These are phyloP conservation scores for Eptatretus atami DNA, from an alignment of 2,797 vertebrate genomes.

Conservation along the genomic window DNA sequence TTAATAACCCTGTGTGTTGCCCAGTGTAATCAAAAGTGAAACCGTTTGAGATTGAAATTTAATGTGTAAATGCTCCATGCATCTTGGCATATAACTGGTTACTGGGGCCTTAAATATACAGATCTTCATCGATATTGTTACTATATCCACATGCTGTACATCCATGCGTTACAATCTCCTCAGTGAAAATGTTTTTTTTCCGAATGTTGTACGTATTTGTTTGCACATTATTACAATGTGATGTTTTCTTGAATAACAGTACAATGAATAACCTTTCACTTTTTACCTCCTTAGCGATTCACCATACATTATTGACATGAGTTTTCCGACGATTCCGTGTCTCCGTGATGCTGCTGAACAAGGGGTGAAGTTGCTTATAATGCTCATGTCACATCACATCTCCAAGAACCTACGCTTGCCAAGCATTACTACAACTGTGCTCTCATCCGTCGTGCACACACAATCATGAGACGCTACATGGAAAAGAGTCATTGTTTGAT, in stretches of 20 bases:
- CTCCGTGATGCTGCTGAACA: slow-evolving; percentile 46
- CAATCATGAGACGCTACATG: background rate
- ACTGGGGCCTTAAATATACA: no score
- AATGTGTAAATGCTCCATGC: no score
- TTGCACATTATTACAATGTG: background rate
- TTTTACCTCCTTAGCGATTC: slow-evolving; percentile 6
- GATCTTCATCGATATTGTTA: no score
- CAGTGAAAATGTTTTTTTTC: no score
- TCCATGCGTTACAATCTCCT: no score
- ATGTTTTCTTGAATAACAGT: background rate
- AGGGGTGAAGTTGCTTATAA: slow-evolving; percentile 61
- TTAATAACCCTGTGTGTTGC: no score
- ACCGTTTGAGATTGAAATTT: no score
- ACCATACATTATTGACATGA: slow-evolving; percentile 33
- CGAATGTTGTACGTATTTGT: background rate
- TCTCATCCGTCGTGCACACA: background rate
- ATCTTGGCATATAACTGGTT: no score
- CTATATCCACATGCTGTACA: no score
- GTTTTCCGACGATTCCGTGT: slow-evolving; percentile 39
- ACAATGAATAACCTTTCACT: no score
- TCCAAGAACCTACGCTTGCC: slow-evolving; percentile 51
- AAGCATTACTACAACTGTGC: slow-evolving; percentile 52
- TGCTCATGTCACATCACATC: slow-evolving; percentile 36
- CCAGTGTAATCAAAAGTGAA: no score
- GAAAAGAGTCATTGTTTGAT: no score